Percentiles rank a stretch among this genome's conserved stretches.
Evolutionary conservation across 2,113 vertebrate species (phyloP).

Genomic region (Onychostruthus taczanowskii): DNA sequence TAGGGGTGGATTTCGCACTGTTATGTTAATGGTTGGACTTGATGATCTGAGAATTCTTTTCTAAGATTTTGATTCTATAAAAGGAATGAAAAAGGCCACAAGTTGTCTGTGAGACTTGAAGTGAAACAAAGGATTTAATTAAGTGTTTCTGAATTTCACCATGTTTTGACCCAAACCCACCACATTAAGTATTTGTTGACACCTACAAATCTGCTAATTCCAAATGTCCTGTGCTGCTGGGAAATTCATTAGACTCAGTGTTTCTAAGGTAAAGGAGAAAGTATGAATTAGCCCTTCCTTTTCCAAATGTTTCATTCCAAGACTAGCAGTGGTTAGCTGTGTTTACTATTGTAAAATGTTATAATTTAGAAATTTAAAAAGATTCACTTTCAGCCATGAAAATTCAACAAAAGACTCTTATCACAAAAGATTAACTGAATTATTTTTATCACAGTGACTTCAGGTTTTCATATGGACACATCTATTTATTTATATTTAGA

Average conservation of each 20-base stretch:
- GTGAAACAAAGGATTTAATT: background rate
- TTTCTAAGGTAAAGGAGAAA: background rate
- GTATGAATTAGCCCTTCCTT: background rate
- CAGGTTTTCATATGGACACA: background rate
- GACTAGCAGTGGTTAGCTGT: background rate
- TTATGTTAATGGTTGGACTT: background rate
- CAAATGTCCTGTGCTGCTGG: background rate
- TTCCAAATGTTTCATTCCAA: background rate
- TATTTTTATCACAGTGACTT: background rate
- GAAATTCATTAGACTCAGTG: background rate
- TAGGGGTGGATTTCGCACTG: background rate
- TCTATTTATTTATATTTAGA: background rate
- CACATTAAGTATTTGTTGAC: background rate
- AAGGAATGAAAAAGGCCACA: background rate
- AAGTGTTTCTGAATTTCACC: background rate
- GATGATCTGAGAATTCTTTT: background rate
- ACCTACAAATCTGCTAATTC: background rate
- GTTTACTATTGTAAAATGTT: background rate
- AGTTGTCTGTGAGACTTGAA: background rate
- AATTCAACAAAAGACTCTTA: background rate
- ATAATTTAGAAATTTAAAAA: background rate
- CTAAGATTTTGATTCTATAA: background rate
- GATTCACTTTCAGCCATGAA: background rate
- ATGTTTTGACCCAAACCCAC: background rate
- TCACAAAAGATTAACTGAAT: background rate